Percentiles rank a stretch among this genome's conserved stretches.
Evolutionary conservation across 2,113 vertebrate species (phyloP).

Genomic region (Amblyornis subalaris): DNA sequence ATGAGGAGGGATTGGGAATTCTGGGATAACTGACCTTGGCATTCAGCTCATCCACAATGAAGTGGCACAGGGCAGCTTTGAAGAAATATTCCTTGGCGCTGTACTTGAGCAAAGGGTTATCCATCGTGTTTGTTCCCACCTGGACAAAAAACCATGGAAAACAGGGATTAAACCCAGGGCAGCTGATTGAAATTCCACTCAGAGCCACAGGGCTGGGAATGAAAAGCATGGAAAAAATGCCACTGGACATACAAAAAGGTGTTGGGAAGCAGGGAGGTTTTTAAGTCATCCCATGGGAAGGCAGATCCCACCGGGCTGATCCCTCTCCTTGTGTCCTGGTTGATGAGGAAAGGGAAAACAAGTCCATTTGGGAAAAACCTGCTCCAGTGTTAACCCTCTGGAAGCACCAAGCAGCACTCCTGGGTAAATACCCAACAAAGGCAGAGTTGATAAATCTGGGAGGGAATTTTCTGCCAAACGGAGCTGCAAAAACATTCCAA

Average conservation of each 20-base stretch:
- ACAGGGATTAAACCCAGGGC: neutral
- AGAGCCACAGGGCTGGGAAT: accelerated
- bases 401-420: neutral
- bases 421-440: neutral
- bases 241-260: accelerated
- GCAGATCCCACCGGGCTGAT: neutral
- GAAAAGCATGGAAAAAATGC: neutral
- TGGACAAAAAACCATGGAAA: neutral
- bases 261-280: neutral
- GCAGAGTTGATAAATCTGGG: neutral
- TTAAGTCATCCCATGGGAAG: neutral
- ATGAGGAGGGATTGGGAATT: neutral
- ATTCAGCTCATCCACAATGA: conserved; percentile 96
- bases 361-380: neutral
- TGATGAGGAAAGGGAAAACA: neutral
- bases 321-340: accelerated
- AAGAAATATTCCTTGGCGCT: conserved; percentile 99
- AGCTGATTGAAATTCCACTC: accelerated
- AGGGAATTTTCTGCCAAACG: neutral
- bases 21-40: conserved; percentile 79
- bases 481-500: neutral
- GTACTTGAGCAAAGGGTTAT: conserved; percentile 95
- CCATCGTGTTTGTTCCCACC: conserved; percentile 95
- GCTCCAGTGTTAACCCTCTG: neutral
- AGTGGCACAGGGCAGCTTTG: conserved; percentile 96